Evolutionary conservation across 2,888 invertebrate genomes (phyloP).

Genomic region (Acronicta alni): DNA sequence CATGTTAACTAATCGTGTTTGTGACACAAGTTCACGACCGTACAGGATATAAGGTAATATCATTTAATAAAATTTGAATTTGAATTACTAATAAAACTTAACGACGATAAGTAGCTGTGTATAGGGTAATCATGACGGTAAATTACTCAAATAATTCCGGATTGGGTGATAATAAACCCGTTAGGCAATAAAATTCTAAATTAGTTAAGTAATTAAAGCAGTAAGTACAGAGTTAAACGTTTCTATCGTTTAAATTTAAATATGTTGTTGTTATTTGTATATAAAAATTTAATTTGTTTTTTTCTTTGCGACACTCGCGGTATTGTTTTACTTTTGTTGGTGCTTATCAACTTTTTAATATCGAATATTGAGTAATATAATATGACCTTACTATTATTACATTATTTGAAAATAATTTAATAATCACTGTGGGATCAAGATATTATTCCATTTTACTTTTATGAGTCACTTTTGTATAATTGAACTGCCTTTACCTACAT

Average conservation of each 20-base stretch:
- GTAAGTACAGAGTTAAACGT: conserved; percentile 33
- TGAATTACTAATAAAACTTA: conserved; percentile 47
- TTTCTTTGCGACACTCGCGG: background rate
- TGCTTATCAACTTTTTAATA: no score
- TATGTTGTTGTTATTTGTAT: conserved; percentile 22
- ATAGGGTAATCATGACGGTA: conserved; percentile 39
- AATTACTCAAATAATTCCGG: conserved; percentile 53
- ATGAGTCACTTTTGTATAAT: conserved; percentile 43
- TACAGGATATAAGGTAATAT: conserved; percentile 8
- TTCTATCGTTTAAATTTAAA: conserved; percentile 35
- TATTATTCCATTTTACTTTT: conserved; percentile 24
- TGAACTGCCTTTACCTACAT: conserved; percentile 22
- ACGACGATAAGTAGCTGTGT: conserved; percentile 32
- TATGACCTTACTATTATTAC: no score
- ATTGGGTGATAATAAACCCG: conserved; percentile 54
- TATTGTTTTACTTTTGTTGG: no score
- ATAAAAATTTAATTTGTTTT: background rate
- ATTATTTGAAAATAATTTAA: no score
- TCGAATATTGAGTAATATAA: no score
- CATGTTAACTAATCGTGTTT: conserved; percentile 22
- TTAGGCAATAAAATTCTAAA: conserved; percentile 54
- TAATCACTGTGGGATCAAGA: conserved; percentile 5
- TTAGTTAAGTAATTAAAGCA: conserved; percentile 56
- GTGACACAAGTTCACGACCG: conserved; percentile 16
- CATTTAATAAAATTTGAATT: conserved; percentile 41